phyloP scores from a whole-genome alignment of 2,113 vertebrate genomes.

The Tachuris rubrigastra region DNA sequence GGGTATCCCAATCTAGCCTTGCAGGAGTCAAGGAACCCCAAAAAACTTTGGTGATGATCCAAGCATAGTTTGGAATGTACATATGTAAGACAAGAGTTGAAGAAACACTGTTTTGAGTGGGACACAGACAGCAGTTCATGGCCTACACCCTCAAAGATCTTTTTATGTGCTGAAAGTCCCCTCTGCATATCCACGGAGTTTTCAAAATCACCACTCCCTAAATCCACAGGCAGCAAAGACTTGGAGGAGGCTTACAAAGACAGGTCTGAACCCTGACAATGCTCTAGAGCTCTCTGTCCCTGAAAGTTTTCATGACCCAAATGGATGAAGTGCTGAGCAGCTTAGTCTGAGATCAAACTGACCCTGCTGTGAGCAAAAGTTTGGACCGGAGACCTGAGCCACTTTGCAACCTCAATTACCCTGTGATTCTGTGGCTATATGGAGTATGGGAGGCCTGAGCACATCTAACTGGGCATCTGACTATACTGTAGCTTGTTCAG shows the following conservation, averaged over 20 bases:
- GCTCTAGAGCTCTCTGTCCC: not conserved
- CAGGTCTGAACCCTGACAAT: not conserved
- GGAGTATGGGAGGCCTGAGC: not conserved
- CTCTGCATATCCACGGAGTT: not conserved
- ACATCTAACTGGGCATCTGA: not conserved
- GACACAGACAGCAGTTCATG: not conserved
- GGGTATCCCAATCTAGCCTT: not conserved
- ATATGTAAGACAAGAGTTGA: not conserved
- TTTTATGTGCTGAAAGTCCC: not conserved
- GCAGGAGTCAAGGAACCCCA: not conserved
- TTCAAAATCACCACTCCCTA: not conserved
- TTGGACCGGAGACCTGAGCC: not conserved
- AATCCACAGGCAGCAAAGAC: not conserved
- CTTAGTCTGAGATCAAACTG: not conserved
- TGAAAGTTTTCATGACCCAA: not conserved
- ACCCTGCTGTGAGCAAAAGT: not conserved
- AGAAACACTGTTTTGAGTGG: not conserved
- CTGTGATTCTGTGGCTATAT: not conserved
- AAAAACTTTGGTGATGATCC: not conserved
- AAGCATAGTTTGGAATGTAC: not conserved
- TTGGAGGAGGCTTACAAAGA: not conserved
- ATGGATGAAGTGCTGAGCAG: not conserved
- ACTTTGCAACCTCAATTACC: not conserved
- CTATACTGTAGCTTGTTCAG: not conserved
- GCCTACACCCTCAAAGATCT: not conserved